Conservation (phyloP, 2,113 vertebrate species). For the Amazona vittata region DNA sequence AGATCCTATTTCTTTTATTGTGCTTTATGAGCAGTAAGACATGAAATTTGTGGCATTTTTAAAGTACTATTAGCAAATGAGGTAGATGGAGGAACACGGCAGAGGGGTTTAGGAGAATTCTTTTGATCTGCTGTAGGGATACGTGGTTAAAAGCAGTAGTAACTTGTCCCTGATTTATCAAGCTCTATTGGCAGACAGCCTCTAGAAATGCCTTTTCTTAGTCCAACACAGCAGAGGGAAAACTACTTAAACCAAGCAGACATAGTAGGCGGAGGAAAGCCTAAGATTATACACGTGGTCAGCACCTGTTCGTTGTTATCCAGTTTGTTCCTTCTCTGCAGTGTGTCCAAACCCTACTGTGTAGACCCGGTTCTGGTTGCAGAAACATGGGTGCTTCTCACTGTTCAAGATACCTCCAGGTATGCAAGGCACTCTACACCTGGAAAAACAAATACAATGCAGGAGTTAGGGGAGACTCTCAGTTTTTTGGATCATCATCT, state of each 20-base stretch:
- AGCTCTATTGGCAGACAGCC: not conserved
- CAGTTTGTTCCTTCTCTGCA: not conserved
- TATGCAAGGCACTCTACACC: not conserved
- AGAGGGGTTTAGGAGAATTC: not conserved
- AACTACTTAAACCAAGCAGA: not conserved
- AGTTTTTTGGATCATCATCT: not conserved
- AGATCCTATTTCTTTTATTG: not conserved
- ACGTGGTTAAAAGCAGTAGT: not conserved
- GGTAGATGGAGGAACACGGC: not conserved
- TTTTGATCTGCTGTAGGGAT: not conserved
- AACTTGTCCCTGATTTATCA: not conserved
- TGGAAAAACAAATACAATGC: not conserved
- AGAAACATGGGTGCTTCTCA: not conserved
- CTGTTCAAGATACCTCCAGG: not conserved
- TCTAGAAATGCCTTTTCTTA: not conserved
- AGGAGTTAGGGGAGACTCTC: not conserved
- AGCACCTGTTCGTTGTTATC: not conserved
- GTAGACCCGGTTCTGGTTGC: not conserved
- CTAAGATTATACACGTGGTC: not conserved
- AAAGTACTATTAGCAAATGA: not conserved
- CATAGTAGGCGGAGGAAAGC: not conserved
- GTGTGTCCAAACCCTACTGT: accelerated
- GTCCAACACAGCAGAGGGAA: not conserved
- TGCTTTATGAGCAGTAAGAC: not conserved
- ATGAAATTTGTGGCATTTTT: not conserved